These are phyloP conservation scores for Ormyrus rosae DNA, from an alignment of 2,888 invertebrate species.

Conservation along the genomic window DNA sequence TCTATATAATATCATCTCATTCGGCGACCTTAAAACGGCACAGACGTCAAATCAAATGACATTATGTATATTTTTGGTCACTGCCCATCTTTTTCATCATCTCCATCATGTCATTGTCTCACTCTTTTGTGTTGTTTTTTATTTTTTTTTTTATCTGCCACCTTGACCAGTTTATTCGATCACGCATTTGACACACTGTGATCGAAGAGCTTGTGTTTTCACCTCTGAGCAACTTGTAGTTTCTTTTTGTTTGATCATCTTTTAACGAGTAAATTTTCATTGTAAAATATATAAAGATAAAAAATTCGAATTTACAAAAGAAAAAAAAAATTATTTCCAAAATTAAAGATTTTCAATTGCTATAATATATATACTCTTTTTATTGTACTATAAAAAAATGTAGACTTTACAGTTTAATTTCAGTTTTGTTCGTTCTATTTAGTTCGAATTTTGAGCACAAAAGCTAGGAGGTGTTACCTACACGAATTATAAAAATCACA, in stretches of 20 bases:
- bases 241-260: neutral
- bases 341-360: neutral
- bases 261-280: neutral
- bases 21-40: neutral
- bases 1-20: constrained; percentile 38
- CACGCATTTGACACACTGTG: neutral
- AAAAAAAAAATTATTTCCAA: neutral
- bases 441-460: neutral
- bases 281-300: too few species aligned
- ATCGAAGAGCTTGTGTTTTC: neutral
- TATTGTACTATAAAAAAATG: neutral
- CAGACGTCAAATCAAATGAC: neutral
- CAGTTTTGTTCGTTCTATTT: neutral
- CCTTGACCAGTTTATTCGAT: constrained; percentile 2
- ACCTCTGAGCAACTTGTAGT: neutral
- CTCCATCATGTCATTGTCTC: constrained; percentile 21
- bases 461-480: constrained; percentile 1
- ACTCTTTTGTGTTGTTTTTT: neutral
- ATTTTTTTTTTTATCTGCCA: neutral
- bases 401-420: too few species aligned
- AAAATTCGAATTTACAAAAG: neutral
- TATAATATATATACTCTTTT: constrained; percentile 10
- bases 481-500: constrained; percentile 22
- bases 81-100: constrained; percentile 30
- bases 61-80: constrained; percentile 32